Base-by-base conservation (phyloP, 2,113 vertebrate species). In the Grammatotria lemairii region DNA sequence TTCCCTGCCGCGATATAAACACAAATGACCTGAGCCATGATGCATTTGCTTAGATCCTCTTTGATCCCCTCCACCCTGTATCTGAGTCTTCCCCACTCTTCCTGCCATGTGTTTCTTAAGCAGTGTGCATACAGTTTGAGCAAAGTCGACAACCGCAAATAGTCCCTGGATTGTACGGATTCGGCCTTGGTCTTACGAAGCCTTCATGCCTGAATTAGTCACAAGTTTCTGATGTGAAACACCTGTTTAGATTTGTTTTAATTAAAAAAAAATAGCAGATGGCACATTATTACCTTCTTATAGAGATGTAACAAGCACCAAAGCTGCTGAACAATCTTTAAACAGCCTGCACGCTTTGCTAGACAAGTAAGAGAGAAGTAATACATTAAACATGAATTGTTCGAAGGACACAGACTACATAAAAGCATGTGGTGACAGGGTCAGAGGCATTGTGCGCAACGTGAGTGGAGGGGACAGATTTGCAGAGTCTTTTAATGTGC, bases 311-410 rank as follows among this genome's bases (percentile, higher is more conserved):
- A 94, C 91, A 91, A 91, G 89, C 85, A 16, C 17, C 83, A 53
- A 88, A 89, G 88, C 86, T 85, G 89, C 91, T 17, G 63, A 55
- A 82, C 88, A 83, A 16, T 92, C 87, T 65, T 82, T 88, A 88
- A 92, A 86, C 89, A 92, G 86, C 58, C 87, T 54, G 75, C 38
- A 57, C 49, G 85, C 88, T 87, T 57, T 87, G 90, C 91, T 81
- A 91, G 94, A 94, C 93, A 88, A 88, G 90, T 35, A 86, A 87
- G 87, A 92, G 91, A 86, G 89, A 83, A 49, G 89, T 81, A 83
- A 95, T 96, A 91, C 95, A 96, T 97, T 96, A 96, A 97, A 95
- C 94, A 97, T 96, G 95, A 96, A 93, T 91, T 87, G 92, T 95
- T 94, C 51, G 93, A 95, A 94, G 95, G 94, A 94, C 93, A 93